Evolutionary conservation across 2,797 vertebrate species (phyloP).

Genomic region (Lepus oiostolus): DNA sequence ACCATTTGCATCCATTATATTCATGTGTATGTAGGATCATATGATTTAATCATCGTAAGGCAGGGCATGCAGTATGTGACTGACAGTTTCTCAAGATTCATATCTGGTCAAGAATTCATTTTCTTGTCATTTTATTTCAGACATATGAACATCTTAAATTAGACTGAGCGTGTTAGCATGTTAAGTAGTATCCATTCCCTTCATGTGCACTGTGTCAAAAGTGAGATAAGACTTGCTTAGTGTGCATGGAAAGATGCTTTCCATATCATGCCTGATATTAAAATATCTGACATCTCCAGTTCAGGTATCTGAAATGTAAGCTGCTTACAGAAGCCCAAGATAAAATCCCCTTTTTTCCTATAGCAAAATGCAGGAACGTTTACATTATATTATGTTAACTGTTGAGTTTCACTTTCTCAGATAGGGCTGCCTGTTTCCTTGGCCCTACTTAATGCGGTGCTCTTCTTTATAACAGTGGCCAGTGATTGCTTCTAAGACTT

Average conservation of each 20-base stretch:
- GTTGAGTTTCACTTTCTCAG: neutral
- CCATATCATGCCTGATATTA: neutral
- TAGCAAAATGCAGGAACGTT: neutral
- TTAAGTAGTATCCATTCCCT: conserved; percentile 50
- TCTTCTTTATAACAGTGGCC: neutral
- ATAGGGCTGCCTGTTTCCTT: neutral
- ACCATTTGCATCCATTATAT: conserved; percentile 70
- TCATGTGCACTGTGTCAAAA: neutral
- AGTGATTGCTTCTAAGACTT: neutral
- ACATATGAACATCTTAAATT: conserved; percentile 58
- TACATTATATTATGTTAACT: neutral
- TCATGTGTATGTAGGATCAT: conserved; percentile 51
- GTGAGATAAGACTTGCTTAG: neutral
- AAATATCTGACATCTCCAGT: neutral
- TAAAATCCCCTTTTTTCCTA: neutral
- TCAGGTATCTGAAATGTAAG: neutral
- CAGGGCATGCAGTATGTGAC: conserved; percentile 63
- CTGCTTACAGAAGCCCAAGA: neutral
- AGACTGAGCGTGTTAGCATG: conserved; percentile 53
- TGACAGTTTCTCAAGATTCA: conserved; percentile 70
- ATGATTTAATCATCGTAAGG: conserved; percentile 68
- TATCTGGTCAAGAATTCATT: conserved; percentile 72
- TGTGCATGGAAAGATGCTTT: neutral
- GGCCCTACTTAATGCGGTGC: neutral
- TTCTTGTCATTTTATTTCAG: conserved; percentile 66